These are phyloP conservation scores for Agelastica alni DNA, from an alignment of 2,888 invertebrate species.

Conservation along the genomic window DNA sequence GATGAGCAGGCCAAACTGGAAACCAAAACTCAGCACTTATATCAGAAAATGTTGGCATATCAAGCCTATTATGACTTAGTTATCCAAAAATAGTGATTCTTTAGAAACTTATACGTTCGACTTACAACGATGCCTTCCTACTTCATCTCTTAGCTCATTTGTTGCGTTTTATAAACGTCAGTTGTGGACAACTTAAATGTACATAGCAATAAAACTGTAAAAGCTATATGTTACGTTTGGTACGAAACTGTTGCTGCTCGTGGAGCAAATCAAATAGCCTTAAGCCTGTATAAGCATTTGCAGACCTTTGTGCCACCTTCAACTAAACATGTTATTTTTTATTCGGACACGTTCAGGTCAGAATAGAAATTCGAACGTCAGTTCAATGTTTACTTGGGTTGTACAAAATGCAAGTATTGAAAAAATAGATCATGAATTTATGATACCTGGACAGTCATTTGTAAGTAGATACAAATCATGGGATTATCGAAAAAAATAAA, in stretches of 20 bases:
- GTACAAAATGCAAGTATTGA: conserved; percentile 13
- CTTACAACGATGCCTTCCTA: conserved; percentile 17
- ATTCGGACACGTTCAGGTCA: conserved; percentile 24
- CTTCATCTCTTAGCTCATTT: conserved; percentile 12
- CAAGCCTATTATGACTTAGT: no score
- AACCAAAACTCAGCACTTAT: background rate
- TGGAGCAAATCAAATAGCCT: conserved; percentile 19
- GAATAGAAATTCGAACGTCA: conserved; percentile 25
- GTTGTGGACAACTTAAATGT: conserved; percentile 19
- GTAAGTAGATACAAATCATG: conserved; percentile 21
- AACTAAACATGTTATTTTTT: conserved; percentile 21
- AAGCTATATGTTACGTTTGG: conserved; percentile 21
- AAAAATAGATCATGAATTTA: conserved; percentile 29
- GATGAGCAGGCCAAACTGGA: background rate
- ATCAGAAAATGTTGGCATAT: background rate
- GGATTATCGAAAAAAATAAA: conserved; percentile 27
- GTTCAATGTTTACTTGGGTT: conserved; percentile 24
- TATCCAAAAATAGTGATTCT: no score
- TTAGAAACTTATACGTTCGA: background rate
- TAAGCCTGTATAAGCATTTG: conserved; percentile 14
- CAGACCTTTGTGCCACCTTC: conserved; percentile 4
- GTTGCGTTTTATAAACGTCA: conserved; percentile 25
- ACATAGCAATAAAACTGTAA: conserved; percentile 14
- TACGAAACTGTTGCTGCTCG: conserved; percentile 15
- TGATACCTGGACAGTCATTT: conserved; percentile 26